Base-by-base conservation (phyloP, 2,888 invertebrate species). In the Ligdia adustata region DNA sequence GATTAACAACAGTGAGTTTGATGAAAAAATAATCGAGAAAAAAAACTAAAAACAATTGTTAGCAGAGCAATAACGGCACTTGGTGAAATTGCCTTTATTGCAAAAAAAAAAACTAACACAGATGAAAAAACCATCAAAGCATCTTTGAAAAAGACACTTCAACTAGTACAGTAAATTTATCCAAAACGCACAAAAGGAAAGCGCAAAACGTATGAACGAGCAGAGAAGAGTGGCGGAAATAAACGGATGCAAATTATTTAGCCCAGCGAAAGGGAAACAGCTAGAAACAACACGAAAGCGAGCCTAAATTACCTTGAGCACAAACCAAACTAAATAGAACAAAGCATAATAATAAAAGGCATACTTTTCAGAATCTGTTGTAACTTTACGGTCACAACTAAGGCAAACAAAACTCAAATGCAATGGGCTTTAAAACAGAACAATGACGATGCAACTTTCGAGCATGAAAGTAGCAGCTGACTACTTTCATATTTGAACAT, bases 141-240 rank as follows among this genome's bases (percentile, higher is more conserved):
- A n/a, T n/a, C n/a, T n/a, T n/a, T n/a, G n/a, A n/a, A n/a, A n/a
- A n/a, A n/a, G n/a, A n/a, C n/a, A n/a, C n/a, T n/a, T n/a, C n/a
- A 38, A 49, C 37, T 14, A 31, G 38, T 13, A 24, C 42, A 45
- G 20, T 40, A 27, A 60, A 57, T 55, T 51, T 53, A 33, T 34
- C 46, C 49, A 45, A 55, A 57, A 45, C 50, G 42, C 38, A 58
- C 49, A 53, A 57, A 57, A 51, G 40, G 72, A 75, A 75, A 71
- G 59, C 53, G 64, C 61, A 70, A 72, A 75, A 67, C 60, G 57
- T 71, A 75, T 65, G 66, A 72, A 66, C 65, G 66, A 67, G 61
- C 75, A 74, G 64, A 75, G 70, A 55, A 52, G 52, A 72, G 68
- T 84, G 61, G 81, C 86, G 83, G 77, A 82, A 78, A 86, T 83